These are phyloP conservation scores for Sebastes oblongus DNA, from an alignment of 2,797 vertebrate species.

Conservation along the genomic window DNA sequence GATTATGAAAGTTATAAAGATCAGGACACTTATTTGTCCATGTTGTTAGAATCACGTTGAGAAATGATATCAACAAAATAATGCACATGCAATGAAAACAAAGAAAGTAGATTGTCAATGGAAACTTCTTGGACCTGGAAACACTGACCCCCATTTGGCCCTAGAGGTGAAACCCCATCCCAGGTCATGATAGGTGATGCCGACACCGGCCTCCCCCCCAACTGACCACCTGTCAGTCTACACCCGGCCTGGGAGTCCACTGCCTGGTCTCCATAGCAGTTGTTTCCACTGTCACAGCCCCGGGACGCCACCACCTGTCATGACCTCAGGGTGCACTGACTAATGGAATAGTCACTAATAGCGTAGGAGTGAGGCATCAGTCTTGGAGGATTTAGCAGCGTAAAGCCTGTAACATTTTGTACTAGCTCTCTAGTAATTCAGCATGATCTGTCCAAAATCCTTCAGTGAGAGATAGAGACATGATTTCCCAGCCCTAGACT, in stretches of 20 bases:
- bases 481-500: slow-evolving; percentile 57
- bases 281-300: slow-evolving; percentile 4
- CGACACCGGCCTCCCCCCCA: not conserved
- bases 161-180: slow-evolving; percentile 54
- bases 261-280: slow-evolving; percentile 17
- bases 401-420: slow-evolving; percentile 15
- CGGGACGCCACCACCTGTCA: slow-evolving; percentile 67
- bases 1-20: too few species aligned
- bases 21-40: not conserved
- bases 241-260: slow-evolving; percentile 16
- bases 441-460: slow-evolving; percentile 34
- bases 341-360: not conserved
- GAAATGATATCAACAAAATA: not conserved
- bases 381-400: slow-evolving; percentile 1
- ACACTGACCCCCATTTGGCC: slow-evolving; percentile 36
- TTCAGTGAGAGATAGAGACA: slow-evolving; percentile 22
- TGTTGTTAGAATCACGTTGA: not conserved
- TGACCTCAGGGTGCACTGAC: slow-evolving; percentile 41
- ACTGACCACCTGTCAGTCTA: slow-evolving; percentile 65
- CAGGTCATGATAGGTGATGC: slow-evolving; percentile 38
- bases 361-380: not conserved
- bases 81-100: not conserved
- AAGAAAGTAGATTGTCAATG: not conserved
- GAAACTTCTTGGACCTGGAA: slow-evolving; percentile 2
- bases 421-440: not conserved